phyloP scores from a whole-genome alignment of 2,888 invertebrate genomes.

The Lomographa bimaculata region DNA sequence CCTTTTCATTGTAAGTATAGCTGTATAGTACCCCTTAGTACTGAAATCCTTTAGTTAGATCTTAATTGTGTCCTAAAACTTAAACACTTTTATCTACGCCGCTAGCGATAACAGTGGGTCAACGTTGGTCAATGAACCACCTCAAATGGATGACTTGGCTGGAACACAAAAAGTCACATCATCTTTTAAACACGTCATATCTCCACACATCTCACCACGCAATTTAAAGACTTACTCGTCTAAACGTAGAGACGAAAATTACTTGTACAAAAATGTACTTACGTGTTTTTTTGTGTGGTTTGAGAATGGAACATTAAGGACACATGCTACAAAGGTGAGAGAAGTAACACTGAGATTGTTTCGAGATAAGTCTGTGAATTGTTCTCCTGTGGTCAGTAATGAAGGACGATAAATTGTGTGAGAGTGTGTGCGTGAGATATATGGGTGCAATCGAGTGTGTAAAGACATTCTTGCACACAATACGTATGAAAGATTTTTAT shows the following conservation, averaged over 20 bases:
- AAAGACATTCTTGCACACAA: not conserved
- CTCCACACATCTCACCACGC: not conserved
- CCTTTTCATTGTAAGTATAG: too few relatives aligned
- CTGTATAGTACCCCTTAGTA: too few relatives aligned
- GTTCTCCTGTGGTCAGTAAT: constrained; percentile 50
- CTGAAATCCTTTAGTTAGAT: constrained; percentile 11
- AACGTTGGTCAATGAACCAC: constrained; percentile 46
- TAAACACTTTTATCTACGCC: constrained; percentile 40
- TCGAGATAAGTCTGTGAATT: constrained; percentile 44
- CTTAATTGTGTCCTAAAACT: constrained; percentile 32
- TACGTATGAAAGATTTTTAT: too few relatives aligned
- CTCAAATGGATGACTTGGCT: constrained; percentile 55
- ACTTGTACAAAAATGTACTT: not conserved
- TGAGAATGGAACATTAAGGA: constrained; percentile 51
- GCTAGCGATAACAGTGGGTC: constrained; percentile 47
- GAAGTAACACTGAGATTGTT: constrained; percentile 57
- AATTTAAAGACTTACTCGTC: not conserved
- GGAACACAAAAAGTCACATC: constrained; percentile 47
- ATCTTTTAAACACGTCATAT: constrained; percentile 1
- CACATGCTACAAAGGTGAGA: constrained; percentile 71
- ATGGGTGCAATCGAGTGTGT: constrained; percentile 19
- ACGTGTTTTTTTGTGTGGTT: constrained; percentile 16
- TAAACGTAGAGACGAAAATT: constrained; percentile 1
- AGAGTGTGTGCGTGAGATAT: constrained; percentile 33
- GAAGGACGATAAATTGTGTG: constrained; percentile 55